These are phyloP conservation scores for Nebria salina DNA, from an alignment of 2,888 invertebrate species.

Conservation along the genomic window DNA sequence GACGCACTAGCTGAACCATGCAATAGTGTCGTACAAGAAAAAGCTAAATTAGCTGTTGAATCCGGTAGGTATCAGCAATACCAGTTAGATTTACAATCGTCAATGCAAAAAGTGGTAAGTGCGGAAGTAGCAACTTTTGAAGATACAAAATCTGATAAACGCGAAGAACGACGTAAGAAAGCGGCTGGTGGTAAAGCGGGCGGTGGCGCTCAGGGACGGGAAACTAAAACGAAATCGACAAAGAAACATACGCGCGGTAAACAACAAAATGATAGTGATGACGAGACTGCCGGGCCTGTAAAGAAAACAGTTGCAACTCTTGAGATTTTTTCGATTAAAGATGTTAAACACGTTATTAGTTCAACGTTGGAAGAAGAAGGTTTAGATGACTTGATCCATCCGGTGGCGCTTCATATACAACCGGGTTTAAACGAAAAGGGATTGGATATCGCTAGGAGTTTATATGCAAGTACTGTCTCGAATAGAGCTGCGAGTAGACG, in stretches of 20 bases:
- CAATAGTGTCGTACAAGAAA: conserved; percentile 71
- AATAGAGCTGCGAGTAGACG: conserved; percentile 75
- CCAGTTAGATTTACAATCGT: conserved; percentile 71
- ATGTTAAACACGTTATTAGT: conserved; percentile 73
- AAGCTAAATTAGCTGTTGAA: conserved; percentile 75
- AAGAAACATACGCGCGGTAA: conserved; percentile 78
- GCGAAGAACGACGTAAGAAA: conserved; percentile 90
- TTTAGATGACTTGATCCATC: conserved; percentile 74
- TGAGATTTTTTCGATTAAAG: conserved; percentile 73
- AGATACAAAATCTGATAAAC: conserved; percentile 74
- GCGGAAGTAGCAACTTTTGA: conserved; percentile 51
- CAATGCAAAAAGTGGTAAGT: conserved; percentile 50
- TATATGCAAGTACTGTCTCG: conserved; percentile 79
- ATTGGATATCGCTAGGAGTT: conserved; percentile 73
- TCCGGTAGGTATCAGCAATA: conserved; percentile 81
- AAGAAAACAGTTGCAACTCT: conserved; percentile 59
- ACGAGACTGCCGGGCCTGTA: conserved; percentile 62
- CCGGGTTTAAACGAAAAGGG: conserved; percentile 77
- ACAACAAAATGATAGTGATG: conserved; percentile 74
- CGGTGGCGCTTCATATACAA: conserved; percentile 75
- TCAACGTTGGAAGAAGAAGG: conserved; percentile 76
- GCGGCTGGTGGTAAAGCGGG: conserved; percentile 89
- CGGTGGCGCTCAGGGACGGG: conserved; percentile 91
- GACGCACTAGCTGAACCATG: conserved; percentile 75
- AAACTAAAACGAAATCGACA: conserved; percentile 93